Evolutionary conservation across 2,888 invertebrate species (phyloP), one percentile per base, ranked within the genome.

Genomic region (Taenaris catops): DNA sequence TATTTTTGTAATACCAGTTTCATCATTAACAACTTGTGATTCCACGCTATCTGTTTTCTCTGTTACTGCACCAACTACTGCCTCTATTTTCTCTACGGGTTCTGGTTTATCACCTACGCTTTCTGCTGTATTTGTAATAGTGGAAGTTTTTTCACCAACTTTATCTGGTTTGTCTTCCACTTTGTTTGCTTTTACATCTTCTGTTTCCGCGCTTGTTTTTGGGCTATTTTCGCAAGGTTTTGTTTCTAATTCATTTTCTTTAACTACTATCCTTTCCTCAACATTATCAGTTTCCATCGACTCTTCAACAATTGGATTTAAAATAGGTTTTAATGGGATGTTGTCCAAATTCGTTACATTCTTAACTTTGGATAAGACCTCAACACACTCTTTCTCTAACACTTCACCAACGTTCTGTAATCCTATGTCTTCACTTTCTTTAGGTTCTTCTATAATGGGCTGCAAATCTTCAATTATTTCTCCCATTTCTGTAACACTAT

Each of bases 331-430:
- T 4, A 76, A 44, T 8, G 79, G 67, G 26, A 83, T 76, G 28
- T 60, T 80, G 38, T 76, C 75, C 37, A 83, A 60, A 46, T 79
- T 80, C 2, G 84, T 84, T 16, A 86, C 81, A 52, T 79, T 67
- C 46, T 84, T 72, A 3, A 87, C 84, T 51, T 86, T 87, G 0
- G 79, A 80, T 9, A 87, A 47, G 36, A 87, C 83, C 46, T 86
- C 87, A 41, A 78, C 80, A 45, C 87, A 87, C 58, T 87, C 86
- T 44, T 84, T 86, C 41, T 84, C 84, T 8, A 87, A 57, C 1
- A 75, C 81, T 25, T 78, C 74, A 2, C 79, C 76, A 8, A 71
- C 81, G 43, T 73, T 79, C 48, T 76, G 66, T 11, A 83, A 52
- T 41, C 79, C 83, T 49, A 81, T 69, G 33, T 80, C 83, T 44